Evolutionary conservation across 2,888 invertebrate genomes (phyloP), one percentile per base, ranked within the genome.

Genomic region (Limnephilus auricula): DNA sequence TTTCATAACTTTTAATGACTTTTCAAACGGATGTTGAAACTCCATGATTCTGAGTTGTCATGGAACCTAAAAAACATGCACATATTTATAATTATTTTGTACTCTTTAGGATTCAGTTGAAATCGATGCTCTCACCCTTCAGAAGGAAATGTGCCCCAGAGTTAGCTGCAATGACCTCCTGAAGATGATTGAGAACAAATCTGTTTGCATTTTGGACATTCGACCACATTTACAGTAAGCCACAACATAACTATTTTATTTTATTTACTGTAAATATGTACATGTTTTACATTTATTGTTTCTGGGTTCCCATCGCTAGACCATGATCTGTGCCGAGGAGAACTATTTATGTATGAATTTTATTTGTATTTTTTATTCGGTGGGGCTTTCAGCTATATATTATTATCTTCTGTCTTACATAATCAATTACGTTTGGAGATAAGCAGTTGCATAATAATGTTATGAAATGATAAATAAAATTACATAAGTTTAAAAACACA

Each of bases 151-250:
- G 93, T 97, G 97, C 94, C 98, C 99, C 0, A 96, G 99, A 90
- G 98, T 99, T 91, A 98, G 98, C 94, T 97, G 98, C 15, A 97
- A 97, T 83, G 99, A 99, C 95, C 97, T 99, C 94, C 96, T 98
- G 92, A 96, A 97, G 90, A 94, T 99, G 91, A 95, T 98, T 84
- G 96, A 97, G 94, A 96, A 97, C 94, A 95, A 95, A 92, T 95
- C 95, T 93, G 96, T 96, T 94, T 96, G 96, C 94, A 96, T 95
- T 34, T 94, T 95, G 92, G 95, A 95, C 92, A 96, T 96, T 93
- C 94, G 95, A 92, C 95, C 96, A 1, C 95, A 95, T 94, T 94
- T 95, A 93, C 94, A 95, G 95, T 95, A 82, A 95, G 95, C 25
- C 95, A 94, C 92, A 78, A 91, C 82, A 91, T 89, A 89, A 80